Base-by-base conservation (phyloP, 2,797 vertebrate species). In the Anas bahamensis region DNA sequence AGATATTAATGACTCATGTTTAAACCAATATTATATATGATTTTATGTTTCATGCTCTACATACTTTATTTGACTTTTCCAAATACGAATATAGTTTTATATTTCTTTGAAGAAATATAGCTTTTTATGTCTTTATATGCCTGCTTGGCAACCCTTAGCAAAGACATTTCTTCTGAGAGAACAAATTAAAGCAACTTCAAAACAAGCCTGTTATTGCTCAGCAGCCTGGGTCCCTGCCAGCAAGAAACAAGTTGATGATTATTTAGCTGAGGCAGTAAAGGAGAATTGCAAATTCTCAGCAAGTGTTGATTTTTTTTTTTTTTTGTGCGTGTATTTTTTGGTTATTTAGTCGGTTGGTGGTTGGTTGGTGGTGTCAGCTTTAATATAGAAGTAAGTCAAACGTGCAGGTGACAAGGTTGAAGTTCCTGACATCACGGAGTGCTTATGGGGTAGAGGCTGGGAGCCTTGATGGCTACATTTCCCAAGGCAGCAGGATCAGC, bases 121-220 rank as follows among this genome's bases (percentile, higher is more conserved):
- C 37, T 93, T 75, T 17, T 3, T 75, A 37, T 87, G 89, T 89
- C 64, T 81, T 85, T 56, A 59, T 16, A 13, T 57, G 35, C 26
- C 79, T 90, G 52, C 79, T 87, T 90, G 88, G 63, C 73, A 95
- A 80, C 31, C 44, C 52, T 90, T 53, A 83, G n/a, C n/a, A 29
- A 78, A 86, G 90, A 87, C 5, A 22, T 80, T 88, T 94, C 83
- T 74, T 91, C 59, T 66, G 59, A 85, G 61, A 72, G 86, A 87
- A 92, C 61, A 80, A 85, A 96, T 89, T 89, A 85, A 83, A 86
- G 60, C 44, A 88, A 70, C 59, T 92, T 94, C 91, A 86, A 81
- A 96, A 93, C 69, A 87, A 95, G 59, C 17, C 73, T 83, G 84
- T 73, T 90, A 60, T 48, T 92, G 35, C 79, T 93, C 70, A 94